Percentiles rank a stretch among this genome's conserved stretches.
These are phyloP conservation scores for Tapirus indicus DNA, from an alignment of 2,797 vertebrate species.

Conservation along the genomic window DNA sequence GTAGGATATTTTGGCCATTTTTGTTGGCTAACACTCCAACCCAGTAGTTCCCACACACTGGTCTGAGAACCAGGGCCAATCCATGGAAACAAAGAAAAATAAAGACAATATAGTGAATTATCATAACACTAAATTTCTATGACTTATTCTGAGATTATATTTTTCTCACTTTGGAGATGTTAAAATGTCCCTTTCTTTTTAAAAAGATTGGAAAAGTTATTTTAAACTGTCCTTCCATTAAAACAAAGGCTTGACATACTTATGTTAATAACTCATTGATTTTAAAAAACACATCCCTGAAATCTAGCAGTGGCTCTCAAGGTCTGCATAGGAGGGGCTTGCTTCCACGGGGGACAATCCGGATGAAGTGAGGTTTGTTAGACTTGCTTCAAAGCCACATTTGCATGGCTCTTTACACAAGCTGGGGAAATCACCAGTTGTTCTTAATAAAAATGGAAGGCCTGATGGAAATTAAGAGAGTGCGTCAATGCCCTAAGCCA, in stretches of 20 bases:
- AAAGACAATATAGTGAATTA: neutral
- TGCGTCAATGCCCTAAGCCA: too few relatives aligned
- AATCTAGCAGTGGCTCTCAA: neutral
- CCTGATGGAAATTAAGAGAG: neutral
- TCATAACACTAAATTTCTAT: neutral
- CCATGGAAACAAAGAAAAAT: neutral
- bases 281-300: neutral
- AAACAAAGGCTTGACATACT: neutral
- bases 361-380: accelerated
- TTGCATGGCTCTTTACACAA: neutral
- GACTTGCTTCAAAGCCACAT: neutral
- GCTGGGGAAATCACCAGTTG: neutral
- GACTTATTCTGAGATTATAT: neutral
- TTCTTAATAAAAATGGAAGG: neutral
- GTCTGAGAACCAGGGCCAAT: neutral
- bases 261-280: neutral
- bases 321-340: neutral
- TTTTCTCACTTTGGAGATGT: neutral
- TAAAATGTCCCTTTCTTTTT: neutral
- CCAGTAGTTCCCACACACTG: conserved; percentile 12
- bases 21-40: neutral
- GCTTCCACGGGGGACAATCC: neutral
- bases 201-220: neutral
- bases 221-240: neutral
- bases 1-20: neutral